Base-by-base conservation (phyloP, 2,797 vertebrate genomes). In the Tapera naevia region DNA sequence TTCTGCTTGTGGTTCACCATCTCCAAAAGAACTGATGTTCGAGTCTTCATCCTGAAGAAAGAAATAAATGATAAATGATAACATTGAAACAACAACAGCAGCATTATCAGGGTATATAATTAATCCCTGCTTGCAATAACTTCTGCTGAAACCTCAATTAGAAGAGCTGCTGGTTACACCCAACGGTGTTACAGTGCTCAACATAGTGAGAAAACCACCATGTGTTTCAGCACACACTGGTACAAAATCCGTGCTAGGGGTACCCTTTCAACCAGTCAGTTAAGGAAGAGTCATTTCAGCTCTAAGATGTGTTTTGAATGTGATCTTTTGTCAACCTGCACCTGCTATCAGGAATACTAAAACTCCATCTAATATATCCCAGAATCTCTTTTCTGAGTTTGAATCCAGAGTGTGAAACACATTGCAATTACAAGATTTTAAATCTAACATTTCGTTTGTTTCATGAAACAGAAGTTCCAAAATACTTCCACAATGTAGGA, bases 161-260 rank as follows among this genome's bases (percentile, higher is more conserved):
- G 70, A 92, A 57, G n/a, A 72, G 67, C 41, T 91, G 71, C 17
- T 82, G 73, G 93, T 90, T 93, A 89, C 89, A 80, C 79, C 87
- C 89, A 66, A 45, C 50, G 53, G 39, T 15, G 35, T 84, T 69
- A 66, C 57, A 6, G 13, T 4, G 3, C 35, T 88, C 46, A 23
- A 43, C 78, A 53, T 22, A 41, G 75, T 11, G 33, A 88, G 79
- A 27, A 56, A 88, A 76, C 23, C 41, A 76, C 58, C 19, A 11
- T 10, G 10, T 32, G 39, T 27, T 75, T 80, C 9, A 3, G 22
- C 11, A 25, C 41, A 58, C 1, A 0, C 13, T 33, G 32, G 33
- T 35, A 72, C 37, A 64, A 91, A 81, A 82, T 19, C 61, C 30
- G 9, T 24, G 10, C 11, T 21, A 35, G 45, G 18, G 22, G 4